Evolutionary conservation across 2,888 invertebrate genomes (phyloP), one percentile per base, ranked within the genome.

Genomic region (Tenodera sinensis): DNA sequence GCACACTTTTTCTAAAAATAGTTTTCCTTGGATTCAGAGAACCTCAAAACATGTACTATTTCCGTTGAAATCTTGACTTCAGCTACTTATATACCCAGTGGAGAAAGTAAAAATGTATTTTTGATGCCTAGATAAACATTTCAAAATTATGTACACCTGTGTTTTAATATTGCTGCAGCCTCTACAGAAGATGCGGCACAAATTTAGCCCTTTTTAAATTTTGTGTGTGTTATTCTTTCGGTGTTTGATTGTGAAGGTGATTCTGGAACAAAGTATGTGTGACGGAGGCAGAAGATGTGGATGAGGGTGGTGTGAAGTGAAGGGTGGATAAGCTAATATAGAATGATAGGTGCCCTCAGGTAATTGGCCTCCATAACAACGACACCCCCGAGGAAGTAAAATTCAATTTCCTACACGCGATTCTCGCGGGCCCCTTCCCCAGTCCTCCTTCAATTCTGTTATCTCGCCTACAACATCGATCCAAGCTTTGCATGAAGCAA

Each of bases 341-440:
- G 86, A 86, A 86, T 86, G 71, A 86, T 86, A 86, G 54, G 28
- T 81, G 81, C 86, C 86, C 81, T 47, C 28, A 86, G 86, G 86
- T 86, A 86, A 86, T 86, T 86, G 86, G 86, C 86, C 86, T 86
- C 85, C 47, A 86, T 86, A 71, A 86, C 30, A 30, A 28, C 81
- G 25, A 28, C 7, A 86, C 71, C 86, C 86, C 28, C 86, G 30
- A 86, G 86, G 86, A 86, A 86, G 54, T 86, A 86, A 86, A 81
- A 86, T 86, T 86, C 86, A 86, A 86, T 86, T 86, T 86, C 81
- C 81, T 71, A 71, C 54, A 71, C 86, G 28, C 86, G 28, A 86
- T 81, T 86, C 71, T 81, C 54, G 54, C 54, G 54, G 54, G 54
- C 20, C 20, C 54, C 54, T 20, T 71, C 54, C 6, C 54, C 54